Percentiles rank a stretch among this genome's conserved stretches.
These are phyloP conservation scores for Drosophila anomalipes DNA, from an alignment of 2,888 invertebrate genomes.

Conservation along the genomic window DNA sequence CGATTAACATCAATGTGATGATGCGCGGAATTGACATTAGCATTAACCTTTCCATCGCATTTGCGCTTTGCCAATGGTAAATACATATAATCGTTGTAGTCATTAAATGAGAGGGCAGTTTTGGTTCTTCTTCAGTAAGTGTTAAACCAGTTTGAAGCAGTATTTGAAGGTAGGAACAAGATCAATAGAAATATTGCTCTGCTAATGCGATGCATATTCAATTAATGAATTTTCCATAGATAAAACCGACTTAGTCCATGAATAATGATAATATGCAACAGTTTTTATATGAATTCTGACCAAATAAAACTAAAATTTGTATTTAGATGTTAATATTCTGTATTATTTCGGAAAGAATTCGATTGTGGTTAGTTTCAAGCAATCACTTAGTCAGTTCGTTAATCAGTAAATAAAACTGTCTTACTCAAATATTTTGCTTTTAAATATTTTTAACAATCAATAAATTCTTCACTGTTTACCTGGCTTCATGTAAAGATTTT, in stretches of 20 bases:
- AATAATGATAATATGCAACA: too few relatives aligned
- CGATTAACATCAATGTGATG: slow-evolving; percentile 21
- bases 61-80: neutral
- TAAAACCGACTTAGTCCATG: neutral
- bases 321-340: neutral
- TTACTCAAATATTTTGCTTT: neutral
- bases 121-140: neutral
- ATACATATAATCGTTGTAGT: neutral
- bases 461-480: neutral
- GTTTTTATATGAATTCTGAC: too few relatives aligned
- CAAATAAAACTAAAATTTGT: too few relatives aligned
- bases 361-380: neutral
- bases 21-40: slow-evolving; percentile 23
- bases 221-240: neutral
- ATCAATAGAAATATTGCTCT: neutral
- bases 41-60: slow-evolving; percentile 28
- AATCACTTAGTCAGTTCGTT: neutral
- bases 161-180: neutral
- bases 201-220: neutral
- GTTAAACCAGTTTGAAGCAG: neutral
- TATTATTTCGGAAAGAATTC: neutral
- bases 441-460: neutral
- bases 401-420: neutral
- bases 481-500: neutral
- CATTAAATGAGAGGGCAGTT: slow-evolving; percentile 2